Conservation (phyloP, 2,113 vertebrate species). For the Grantiella picta region DNA sequence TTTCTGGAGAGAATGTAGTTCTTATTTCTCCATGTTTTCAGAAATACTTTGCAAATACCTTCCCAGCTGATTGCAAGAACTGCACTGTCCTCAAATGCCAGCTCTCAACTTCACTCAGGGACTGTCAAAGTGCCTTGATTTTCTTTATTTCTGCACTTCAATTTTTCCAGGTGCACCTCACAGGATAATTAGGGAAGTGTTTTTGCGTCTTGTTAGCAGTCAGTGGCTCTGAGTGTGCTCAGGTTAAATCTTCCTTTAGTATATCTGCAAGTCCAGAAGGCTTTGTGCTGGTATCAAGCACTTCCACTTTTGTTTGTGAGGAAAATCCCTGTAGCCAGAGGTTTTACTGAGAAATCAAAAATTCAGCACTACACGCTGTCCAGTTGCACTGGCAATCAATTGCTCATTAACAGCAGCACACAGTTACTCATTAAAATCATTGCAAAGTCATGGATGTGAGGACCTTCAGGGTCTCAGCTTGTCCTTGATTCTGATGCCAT, state of each 20-base stretch:
- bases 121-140: not conserved
- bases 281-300: not conserved
- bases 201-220: not conserved
- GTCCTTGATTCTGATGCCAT: not conserved
- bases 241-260: not conserved
- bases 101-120: not conserved
- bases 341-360: not conserved
- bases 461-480: not conserved
- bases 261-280: not conserved
- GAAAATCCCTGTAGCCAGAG: not conserved
- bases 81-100: not conserved
- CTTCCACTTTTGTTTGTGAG: not conserved
- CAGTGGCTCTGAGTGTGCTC: not conserved
- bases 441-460: not conserved
- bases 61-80: not conserved
- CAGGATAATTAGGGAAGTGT: not conserved
- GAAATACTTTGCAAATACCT: not conserved
- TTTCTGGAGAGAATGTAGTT: not conserved
- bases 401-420: not conserved
- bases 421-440: not conserved
- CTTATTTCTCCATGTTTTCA: not conserved
- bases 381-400: not conserved
- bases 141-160: not conserved
- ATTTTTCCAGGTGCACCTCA: not conserved
- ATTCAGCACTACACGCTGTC: rapidly evolving